These are phyloP conservation scores for Sigmodon hispidus DNA, from an alignment of 2,113 vertebrate species.

Conservation along the genomic window DNA sequence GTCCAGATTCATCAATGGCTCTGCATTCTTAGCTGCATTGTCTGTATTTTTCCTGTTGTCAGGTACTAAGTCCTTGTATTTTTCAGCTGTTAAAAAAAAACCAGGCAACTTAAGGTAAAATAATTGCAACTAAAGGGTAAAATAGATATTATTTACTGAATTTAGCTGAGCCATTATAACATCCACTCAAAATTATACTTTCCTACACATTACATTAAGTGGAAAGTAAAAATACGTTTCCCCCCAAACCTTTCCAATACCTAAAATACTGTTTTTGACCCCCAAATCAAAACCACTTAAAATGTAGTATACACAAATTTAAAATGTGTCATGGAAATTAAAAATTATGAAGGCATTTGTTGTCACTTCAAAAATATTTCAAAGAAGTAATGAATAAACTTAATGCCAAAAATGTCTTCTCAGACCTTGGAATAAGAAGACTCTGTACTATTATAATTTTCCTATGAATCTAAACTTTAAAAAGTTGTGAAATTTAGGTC, in stretches of 20 bases:
- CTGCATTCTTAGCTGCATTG: conserved; percentile 88
- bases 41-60: conserved; percentile 87
- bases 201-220: not conserved
- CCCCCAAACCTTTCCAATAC: conserved; percentile 7
- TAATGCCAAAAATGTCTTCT: conserved; percentile 21
- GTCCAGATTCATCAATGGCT: conserved; percentile 95
- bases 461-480: conserved; percentile 39
- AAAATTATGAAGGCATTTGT: conserved; percentile 52
- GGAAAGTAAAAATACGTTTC: not conserved
- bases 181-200: conserved; percentile 39
- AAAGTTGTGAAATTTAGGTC: conserved; percentile 27
- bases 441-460: conserved; percentile 27
- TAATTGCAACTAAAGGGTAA: conserved; percentile 52
- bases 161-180: conserved; percentile 6
- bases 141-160: conserved; percentile 29
- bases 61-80: conserved; percentile 93
- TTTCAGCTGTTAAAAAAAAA: conserved; percentile 90
- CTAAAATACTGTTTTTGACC: conserved; percentile 35
- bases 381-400: conserved; percentile 3
- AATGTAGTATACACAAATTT: conserved; percentile 35
- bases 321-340: conserved; percentile 13
- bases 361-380: conserved; percentile 49
- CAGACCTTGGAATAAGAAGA: not conserved
- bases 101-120: conserved; percentile 34
- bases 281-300: not conserved